Base-by-base conservation (phyloP, 2,888 invertebrate species). In the Sphaerophoria taeniata region DNA sequence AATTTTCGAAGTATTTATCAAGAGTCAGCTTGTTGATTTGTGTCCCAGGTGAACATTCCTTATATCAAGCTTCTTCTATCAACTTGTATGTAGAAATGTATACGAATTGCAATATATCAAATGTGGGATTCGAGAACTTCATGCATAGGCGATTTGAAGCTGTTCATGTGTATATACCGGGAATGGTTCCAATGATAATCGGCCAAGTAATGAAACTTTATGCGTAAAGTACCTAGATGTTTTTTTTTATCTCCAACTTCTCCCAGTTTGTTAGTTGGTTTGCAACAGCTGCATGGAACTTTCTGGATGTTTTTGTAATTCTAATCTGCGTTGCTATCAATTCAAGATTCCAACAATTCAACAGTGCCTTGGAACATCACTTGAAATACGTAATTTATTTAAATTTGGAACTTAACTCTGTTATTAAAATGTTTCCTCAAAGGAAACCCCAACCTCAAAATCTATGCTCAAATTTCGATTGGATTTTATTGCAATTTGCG, bases 221-320 rank as follows among this genome's bases (percentile, higher is more conserved):
- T 24, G 24, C n/a, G 14, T 16, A 39, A 43, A 43, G 2, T 24
- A n/a, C n/a, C n/a, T n/a, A 0, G 9, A 7, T 16, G 3, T 56
- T 31, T 36, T 2, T 45, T 24, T 39, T 60, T 9, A 11, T 14
- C 36, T 31, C 24, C 24, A 24, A 2, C 24, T 24, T 24, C 24
- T 1, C 24, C 2, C 24, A 85, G 85, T 16, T 77, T 14, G 70
- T 77, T 0, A 82, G 73, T 63, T 58, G 69, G 56, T 82, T 70
- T 45, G 81, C 58, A 53, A 86, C 85, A 1, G 85, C 58, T 6
- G 85, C 77, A 55, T 86, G 85, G 85, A 86, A 86, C 12, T 86
- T 82, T 12, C 55, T 86, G 55, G 85, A 86, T 49, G 53, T 86
- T 0, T 86, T 81, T 9, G 82, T 86, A 12, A 82, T 86, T 34